Conservation (phyloP, 2,797 vertebrate genomes). For the Echeneis naucrates region DNA sequence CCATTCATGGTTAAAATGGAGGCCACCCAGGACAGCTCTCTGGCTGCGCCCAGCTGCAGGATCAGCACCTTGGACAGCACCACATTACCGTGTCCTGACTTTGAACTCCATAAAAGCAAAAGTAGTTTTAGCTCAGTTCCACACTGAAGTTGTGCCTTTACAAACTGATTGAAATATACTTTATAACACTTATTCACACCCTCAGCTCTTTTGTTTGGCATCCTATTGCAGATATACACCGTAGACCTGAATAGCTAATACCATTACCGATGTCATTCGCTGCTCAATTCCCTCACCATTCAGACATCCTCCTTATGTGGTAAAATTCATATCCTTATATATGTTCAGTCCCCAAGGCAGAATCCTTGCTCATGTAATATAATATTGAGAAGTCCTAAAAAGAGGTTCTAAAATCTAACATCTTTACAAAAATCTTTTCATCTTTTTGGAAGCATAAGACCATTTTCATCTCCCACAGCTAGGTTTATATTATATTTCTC, state of each 20-base stretch:
- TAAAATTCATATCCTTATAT: too few relatives aligned
- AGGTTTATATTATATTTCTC: neutral
- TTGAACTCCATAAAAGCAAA: neutral
- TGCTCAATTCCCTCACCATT: neutral
- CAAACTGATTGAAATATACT: neutral
- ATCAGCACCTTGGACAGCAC: conserved; percentile 38
- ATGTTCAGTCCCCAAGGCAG: too few relatives aligned
- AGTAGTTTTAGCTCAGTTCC: neutral
- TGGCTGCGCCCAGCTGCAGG: neutral
- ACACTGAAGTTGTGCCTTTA: neutral
- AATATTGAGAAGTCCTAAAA: too few relatives aligned
- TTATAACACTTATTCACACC: neutral
- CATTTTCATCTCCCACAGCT: too few relatives aligned
- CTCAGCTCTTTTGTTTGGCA: neutral
- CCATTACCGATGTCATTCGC: neutral
- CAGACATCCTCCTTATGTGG: too few relatives aligned
- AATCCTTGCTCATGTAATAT: too few relatives aligned
- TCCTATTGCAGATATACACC: neutral
- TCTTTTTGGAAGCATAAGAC: too few relatives aligned
- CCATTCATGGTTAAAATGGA: neutral
- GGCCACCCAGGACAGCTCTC: neutral
- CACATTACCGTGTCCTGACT: neutral
- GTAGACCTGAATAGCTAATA: neutral
- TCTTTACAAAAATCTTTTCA: too few relatives aligned
- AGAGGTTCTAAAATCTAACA: too few relatives aligned